phyloP scores from a whole-genome alignment of 2,113 vertebrate species.

The Otis tarda region DNA sequence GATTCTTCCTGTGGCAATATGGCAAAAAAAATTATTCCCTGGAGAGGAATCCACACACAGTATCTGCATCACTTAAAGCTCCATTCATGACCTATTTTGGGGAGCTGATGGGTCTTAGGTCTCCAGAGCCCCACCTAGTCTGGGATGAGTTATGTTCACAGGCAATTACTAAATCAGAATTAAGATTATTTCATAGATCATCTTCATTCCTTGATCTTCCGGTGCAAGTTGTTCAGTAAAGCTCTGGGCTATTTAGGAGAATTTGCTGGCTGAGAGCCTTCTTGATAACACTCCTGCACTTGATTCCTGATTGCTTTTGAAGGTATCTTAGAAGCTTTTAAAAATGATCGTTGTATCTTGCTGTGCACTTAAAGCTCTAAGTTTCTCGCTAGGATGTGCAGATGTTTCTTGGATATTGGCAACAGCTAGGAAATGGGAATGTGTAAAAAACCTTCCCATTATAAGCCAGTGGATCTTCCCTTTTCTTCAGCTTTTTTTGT shows the following conservation, averaged over 20 bases:
- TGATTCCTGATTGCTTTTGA: slow-evolving; percentile 32
- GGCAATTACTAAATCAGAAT: slow-evolving; percentile 32
- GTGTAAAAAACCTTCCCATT: not conserved
- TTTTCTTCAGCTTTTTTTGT: not conserved
- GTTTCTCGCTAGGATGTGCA: not conserved
- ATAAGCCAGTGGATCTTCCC: not conserved
- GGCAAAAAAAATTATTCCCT: not conserved
- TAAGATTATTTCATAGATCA: slow-evolving; percentile 3
- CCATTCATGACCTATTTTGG: not conserved
- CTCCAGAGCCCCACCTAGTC: not conserved
- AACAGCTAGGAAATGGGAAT: not conserved
- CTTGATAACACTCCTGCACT: slow-evolving; percentile 15
- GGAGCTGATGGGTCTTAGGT: not conserved
- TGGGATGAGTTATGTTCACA: not conserved
- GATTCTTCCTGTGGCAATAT: not conserved
- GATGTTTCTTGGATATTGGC: not conserved
- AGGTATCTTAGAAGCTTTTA: slow-evolving; percentile 34
- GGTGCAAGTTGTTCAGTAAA: slow-evolving; percentile 30
- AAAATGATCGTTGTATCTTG: slow-evolving; percentile 25
- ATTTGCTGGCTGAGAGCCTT: slow-evolving; percentile 40
- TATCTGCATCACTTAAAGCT: not conserved
- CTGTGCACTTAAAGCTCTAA: not conserved
- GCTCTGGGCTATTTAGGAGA: slow-evolving; percentile 30
- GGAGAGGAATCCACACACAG: not conserved
- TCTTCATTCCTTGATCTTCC: slow-evolving; percentile 48